A percentile compares a stretch with the other conserved stretches of the same genome.
These are phyloP conservation scores for Vanacampus margaritifer DNA, from an alignment of 2,113 vertebrate genomes.

Conservation along the genomic window DNA sequence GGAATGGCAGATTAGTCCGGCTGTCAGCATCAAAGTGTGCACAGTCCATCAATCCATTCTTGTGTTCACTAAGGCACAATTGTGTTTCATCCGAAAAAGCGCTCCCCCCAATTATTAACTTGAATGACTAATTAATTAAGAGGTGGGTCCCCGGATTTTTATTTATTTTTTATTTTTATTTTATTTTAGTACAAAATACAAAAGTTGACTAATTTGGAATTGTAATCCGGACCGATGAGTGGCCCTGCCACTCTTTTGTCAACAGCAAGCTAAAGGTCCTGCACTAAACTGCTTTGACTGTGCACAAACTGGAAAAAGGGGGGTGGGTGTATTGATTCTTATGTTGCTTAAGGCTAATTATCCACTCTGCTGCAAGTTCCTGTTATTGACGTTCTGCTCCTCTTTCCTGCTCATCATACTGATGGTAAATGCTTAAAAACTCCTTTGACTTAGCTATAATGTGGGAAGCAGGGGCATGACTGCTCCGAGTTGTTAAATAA, in stretches of 20 bases:
- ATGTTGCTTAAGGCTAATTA: constrained; percentile 68
- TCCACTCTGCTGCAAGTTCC: constrained; percentile 65
- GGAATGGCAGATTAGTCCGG: no score
- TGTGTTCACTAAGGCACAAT: neutral
- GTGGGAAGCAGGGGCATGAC: constrained; percentile 24
- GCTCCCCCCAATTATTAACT: no score
- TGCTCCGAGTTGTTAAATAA: constrained; percentile 22
- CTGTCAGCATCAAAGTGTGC: no score
- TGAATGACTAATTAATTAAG: neutral
- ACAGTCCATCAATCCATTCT: neutral
- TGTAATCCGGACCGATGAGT: neutral
- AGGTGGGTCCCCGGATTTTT: neutral
- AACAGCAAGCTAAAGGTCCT: constrained; percentile 30
- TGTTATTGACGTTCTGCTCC: constrained; percentile 64
- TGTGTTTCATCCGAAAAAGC: no score
- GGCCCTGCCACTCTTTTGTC: constrained; percentile 14
- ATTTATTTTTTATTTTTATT: no score
- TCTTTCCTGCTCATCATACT: constrained; percentile 56
- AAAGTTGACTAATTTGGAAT: neutral
- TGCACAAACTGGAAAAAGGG: constrained; percentile 42
- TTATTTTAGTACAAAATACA: neutral
- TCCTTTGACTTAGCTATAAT: constrained; percentile 25
- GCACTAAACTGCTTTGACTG: constrained; percentile 38
- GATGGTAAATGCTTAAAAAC: constrained; percentile 38
- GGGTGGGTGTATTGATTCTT: constrained; percentile 56